A percentile compares a stretch with the other conserved stretches of the same genome.
Evolutionary conservation across 2,797 vertebrate species (phyloP).

Genomic region (Phoxinus dragarum): DNA sequence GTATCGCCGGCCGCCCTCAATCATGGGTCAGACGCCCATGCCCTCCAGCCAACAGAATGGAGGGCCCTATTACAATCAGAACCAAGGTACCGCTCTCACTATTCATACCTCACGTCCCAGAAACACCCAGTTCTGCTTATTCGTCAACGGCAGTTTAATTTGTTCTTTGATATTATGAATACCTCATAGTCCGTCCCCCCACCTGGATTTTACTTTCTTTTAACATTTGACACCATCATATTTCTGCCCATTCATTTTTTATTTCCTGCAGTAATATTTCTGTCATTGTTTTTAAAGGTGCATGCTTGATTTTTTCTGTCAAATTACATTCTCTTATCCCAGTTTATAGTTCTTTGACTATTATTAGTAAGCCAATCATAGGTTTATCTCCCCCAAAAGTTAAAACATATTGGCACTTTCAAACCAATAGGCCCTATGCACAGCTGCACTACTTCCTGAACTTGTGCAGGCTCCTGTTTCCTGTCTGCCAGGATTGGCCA

Average conservation of each 20-base stretch:
- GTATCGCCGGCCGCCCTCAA: slow-evolving; percentile 90
- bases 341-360: background rate
- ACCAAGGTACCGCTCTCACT: slow-evolving; percentile 68
- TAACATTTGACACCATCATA: slow-evolving; percentile 8
- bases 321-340: background rate
- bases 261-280: background rate
- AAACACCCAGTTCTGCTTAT: background rate
- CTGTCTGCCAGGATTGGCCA: too few relatives aligned
- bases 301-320: background rate
- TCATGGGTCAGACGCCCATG: slow-evolving; percentile 84
- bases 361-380: background rate
- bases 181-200: background rate
- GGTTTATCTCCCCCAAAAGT: background rate
- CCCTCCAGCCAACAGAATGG: slow-evolving; percentile 84
- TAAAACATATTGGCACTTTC: background rate
- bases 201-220: background rate
- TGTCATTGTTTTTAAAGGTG: background rate
- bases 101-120: background rate
- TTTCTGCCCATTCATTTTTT: background rate
- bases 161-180: background rate
- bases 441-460: too few relatives aligned
- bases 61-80: slow-evolving; percentile 69
- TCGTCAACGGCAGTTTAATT: background rate
- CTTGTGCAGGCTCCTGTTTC: too few relatives aligned
- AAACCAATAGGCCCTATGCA: too few relatives aligned